phyloP scores from a whole-genome alignment of 30 jellyfish, hydroid and myxozoan species.

The Pseudorhiza aurosa region DNA sequence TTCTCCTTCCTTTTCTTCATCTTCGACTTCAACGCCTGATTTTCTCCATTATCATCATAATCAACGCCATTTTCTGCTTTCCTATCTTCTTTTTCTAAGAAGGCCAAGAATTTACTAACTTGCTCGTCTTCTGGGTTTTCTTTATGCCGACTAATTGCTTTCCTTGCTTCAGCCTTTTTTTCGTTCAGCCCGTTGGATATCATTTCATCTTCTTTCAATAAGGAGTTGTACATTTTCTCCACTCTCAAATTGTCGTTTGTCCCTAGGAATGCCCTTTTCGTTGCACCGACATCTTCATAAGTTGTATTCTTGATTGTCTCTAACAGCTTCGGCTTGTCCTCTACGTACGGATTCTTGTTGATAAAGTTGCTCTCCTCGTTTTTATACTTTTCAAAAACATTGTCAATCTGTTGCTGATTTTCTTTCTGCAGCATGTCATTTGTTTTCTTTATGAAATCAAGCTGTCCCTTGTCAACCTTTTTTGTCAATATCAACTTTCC shows the following conservation, averaged over 20 bases:
- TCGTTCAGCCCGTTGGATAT: slow-evolving; percentile 50
- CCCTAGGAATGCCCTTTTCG: slow-evolving; percentile 37
- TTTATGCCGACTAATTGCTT: slow-evolving; percentile 12
- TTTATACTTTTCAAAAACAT: slow-evolving; percentile 21
- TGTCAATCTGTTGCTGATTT: slow-evolving; percentile 42
- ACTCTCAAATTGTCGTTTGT: slow-evolving; percentile 49
- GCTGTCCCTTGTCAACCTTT: slow-evolving; percentile 28
- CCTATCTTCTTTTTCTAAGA: slow-evolving; percentile 44
- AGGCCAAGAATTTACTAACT: slow-evolving; percentile 34
- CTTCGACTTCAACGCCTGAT: slow-evolving; percentile 11
- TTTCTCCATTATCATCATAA: background rate
- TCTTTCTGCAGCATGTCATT: slow-evolving; percentile 48
- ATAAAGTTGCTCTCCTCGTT: slow-evolving; percentile 57
- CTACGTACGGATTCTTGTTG: slow-evolving; percentile 73
- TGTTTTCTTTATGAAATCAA: slow-evolving; percentile 21
- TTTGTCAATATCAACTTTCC: slow-evolving; percentile 40
- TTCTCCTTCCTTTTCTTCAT: background rate
- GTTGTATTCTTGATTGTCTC: slow-evolving; percentile 20
- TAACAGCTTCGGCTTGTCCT: slow-evolving; percentile 49
- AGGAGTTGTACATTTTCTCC: slow-evolving; percentile 52
- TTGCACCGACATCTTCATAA: slow-evolving; percentile 7
- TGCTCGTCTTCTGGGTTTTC: slow-evolving; percentile 52
- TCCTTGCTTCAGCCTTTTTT: slow-evolving; percentile 40
- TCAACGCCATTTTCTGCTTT: slow-evolving; percentile 5
- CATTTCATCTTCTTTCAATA: slow-evolving; percentile 66